A percentile compares a stretch with the other conserved stretches of the same genome.
phyloP scores from a whole-genome alignment of 2,113 vertebrate species.

The Eudyptes chrysolophus region DNA sequence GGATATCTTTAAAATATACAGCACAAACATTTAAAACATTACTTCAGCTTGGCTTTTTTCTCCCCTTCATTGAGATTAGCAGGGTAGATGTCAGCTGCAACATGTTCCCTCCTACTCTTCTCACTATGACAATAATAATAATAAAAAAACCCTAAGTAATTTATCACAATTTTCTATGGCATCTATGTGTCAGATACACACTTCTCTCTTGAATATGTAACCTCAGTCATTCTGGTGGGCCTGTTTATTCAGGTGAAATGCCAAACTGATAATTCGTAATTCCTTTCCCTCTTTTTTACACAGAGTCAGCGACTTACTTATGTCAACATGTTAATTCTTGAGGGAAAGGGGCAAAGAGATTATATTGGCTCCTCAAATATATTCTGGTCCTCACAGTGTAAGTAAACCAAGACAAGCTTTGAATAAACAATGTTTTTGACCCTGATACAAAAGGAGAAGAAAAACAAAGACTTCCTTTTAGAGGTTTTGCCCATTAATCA shows the following conservation, averaged over 20 bases:
- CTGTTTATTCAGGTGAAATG: constrained; percentile 35
- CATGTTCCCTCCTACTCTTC: not conserved
- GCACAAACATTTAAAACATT: not conserved
- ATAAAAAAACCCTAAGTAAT: not conserved
- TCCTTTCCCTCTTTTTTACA: not conserved
- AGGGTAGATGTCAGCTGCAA: not conserved
- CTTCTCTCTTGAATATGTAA: not conserved
- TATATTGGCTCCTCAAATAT: not conserved
- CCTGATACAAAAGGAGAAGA: not conserved
- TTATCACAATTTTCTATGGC: constrained; percentile 5
- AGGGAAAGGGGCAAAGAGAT: not conserved
- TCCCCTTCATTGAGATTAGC: not conserved
- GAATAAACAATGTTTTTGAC: not conserved
- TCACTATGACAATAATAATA: not conserved
- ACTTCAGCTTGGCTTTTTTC: not conserved
- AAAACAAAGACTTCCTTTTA: not conserved
- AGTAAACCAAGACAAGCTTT: not conserved
- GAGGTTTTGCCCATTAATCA: not conserved
- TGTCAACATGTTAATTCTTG: not conserved
- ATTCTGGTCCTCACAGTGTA: not conserved
- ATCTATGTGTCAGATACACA: not conserved
- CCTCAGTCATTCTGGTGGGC: not conserved
- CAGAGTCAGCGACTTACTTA: not conserved
- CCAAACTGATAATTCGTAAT: not conserved
- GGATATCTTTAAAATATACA: not conserved